Percentiles rank a stretch among this genome's conserved stretches.
phyloP scores from a whole-genome alignment of 2,888 invertebrate genomes.

The Phlogophora meticulosa region DNA sequence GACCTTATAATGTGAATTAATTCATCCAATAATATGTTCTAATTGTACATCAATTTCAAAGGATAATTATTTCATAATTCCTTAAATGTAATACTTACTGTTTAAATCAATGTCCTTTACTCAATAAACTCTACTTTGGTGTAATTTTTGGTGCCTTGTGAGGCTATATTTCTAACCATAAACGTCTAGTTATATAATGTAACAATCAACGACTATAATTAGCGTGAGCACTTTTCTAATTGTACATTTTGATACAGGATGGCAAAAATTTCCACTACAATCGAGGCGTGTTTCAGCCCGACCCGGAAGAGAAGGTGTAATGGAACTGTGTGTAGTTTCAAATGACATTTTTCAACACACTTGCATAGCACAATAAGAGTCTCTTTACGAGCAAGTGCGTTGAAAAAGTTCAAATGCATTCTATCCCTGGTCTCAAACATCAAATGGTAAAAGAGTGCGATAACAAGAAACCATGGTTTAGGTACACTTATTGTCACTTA shows the following conservation, averaged over 20 bases:
- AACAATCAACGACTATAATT: slow-evolving; percentile 19
- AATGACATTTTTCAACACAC: no score
- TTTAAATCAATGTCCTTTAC: neutral
- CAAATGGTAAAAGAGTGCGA: no score
- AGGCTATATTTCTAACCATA: slow-evolving; percentile 19
- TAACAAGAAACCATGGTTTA: no score
- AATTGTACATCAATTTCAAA: slow-evolving; percentile 12
- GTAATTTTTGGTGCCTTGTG: slow-evolving; percentile 23
- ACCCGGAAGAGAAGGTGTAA: no score
- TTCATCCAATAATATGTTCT: neutral
- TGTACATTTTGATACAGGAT: slow-evolving; percentile 5
- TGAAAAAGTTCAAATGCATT: no score
- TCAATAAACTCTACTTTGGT: slow-evolving; percentile 29
- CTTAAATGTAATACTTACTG: neutral
- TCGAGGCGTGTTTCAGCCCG: no score
- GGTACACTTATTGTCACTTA: no score
- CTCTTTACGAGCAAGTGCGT: no score
- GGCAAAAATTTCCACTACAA: no score
- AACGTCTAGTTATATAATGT: neutral
- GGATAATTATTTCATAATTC: neutral
- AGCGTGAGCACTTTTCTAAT: slow-evolving; percentile 20
- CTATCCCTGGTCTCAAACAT: no score
- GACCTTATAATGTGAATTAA: neutral
- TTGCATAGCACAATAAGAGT: no score
- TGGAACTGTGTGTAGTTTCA: no score